Conservation (phyloP, 2,797 vertebrate genomes). For the Schizopygopsis pylzovi region DNA sequence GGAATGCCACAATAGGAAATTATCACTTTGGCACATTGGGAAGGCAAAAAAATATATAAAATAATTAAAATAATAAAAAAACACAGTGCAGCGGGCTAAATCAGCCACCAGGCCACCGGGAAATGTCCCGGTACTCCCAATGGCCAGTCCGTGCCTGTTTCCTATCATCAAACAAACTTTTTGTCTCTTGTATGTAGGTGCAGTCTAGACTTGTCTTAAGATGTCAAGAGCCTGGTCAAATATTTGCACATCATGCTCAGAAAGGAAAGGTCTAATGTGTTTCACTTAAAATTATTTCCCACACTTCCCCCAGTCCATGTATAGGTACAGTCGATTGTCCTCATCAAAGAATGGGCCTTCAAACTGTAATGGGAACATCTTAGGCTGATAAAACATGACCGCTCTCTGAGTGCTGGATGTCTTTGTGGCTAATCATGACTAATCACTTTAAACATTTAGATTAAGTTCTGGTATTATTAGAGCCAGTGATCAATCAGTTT, state of each 20-base stretch:
- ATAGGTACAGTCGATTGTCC: slow-evolving; percentile 9
- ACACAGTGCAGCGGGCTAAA: too few relatives aligned
- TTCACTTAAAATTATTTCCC: slow-evolving; percentile 38
- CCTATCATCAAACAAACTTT: background rate
- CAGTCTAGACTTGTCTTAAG: background rate
- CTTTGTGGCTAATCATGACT: slow-evolving; percentile 13
- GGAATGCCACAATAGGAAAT: too few relatives aligned
- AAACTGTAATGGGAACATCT: slow-evolving; percentile 13
- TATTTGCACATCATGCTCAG: slow-evolving; percentile 1
- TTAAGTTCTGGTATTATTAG: slow-evolving; percentile 7
- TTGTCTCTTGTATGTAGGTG: background rate
- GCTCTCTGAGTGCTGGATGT: background rate
- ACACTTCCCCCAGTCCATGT: background rate
- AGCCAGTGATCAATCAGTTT: slow-evolving; percentile 14
- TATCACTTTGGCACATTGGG: too few relatives aligned
- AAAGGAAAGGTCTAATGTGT: slow-evolving; percentile 5
- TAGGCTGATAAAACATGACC: slow-evolving; percentile 16
- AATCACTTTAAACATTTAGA: slow-evolving; percentile 15
- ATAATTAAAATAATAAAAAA: too few relatives aligned
- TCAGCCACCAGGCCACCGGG: too few relatives aligned
- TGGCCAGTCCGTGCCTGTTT: too few relatives aligned
- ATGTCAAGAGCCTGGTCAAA: slow-evolving; percentile 12
- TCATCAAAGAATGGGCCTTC: slow-evolving; percentile 25
- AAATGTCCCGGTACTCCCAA: too few relatives aligned
- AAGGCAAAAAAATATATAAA: too few relatives aligned